A percentile compares a stretch with the other conserved stretches of the same genome.
Conservation (phyloP, 2,888 invertebrate species). For the Trachelus troglodyta region DNA sequence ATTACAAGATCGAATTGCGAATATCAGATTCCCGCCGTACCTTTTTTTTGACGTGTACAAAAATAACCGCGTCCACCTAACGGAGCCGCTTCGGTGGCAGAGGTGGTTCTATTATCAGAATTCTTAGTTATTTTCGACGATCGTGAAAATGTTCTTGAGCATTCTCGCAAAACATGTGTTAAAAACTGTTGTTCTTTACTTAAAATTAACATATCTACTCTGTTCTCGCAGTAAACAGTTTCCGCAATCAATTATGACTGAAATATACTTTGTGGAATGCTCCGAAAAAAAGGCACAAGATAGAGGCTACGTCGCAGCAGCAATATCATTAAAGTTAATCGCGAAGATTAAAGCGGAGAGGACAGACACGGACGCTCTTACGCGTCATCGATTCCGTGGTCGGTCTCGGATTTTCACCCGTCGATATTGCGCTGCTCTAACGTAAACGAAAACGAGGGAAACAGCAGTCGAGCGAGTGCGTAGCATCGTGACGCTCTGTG, state of each 20-base stretch:
- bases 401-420: background rate
- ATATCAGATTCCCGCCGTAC: background rate
- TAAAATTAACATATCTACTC: background rate
- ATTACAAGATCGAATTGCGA: background rate
- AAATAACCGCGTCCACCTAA: constrained; percentile 21
- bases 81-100: constrained; percentile 15
- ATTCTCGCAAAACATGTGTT: constrained; percentile 5
- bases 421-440: background rate
- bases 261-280: background rate
- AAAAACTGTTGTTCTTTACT: background rate
- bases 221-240: no score
- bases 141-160: constrained; percentile 11
- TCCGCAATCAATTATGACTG: background rate
- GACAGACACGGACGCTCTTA: background rate
- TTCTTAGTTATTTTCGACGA: constrained; percentile 16
- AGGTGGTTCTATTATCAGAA: constrained; percentile 21
- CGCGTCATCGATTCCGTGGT: background rate
- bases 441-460: background rate
- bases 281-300: background rate
- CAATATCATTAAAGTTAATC: background rate
- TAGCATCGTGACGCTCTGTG: background rate
- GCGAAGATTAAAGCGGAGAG: background rate
- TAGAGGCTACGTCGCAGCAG: background rate
- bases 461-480: background rate
- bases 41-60: constrained; percentile 9